These are phyloP conservation scores for Osmoderma eremita DNA, from an alignment of 2,888 invertebrate genomes.

Conservation along the genomic window DNA sequence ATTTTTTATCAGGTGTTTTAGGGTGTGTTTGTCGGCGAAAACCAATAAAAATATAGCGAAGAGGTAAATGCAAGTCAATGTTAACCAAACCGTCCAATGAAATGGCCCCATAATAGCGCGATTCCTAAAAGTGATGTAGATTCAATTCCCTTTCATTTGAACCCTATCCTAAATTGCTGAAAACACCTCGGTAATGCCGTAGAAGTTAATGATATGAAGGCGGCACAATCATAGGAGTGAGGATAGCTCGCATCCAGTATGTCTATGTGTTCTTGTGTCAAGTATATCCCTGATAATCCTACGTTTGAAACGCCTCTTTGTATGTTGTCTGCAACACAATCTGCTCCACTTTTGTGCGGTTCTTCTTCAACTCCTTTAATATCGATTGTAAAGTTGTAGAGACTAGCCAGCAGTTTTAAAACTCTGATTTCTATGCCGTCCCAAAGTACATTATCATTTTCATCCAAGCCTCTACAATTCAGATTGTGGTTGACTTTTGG, in stretches of 20 bases:
- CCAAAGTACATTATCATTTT: conserved; percentile 70
- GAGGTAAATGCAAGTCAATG: conserved; percentile 76
- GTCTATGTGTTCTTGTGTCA: conserved; percentile 66
- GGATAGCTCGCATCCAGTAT: conserved; percentile 72
- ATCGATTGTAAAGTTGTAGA: conserved; percentile 79
- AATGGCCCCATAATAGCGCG: conserved; percentile 86
- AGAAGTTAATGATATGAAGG: conserved; percentile 80
- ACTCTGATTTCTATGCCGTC: conserved; percentile 81
- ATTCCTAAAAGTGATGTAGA: conserved; percentile 66
- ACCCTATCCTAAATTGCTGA: background rate
- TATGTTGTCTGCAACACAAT: conserved; percentile 71
- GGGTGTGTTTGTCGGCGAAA: conserved; percentile 76
- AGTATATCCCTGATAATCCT: conserved; percentile 78
- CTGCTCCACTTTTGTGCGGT: conserved; percentile 63
- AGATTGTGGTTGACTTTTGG: background rate
- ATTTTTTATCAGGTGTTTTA: conserved; percentile 73
- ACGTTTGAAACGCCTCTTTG: conserved; percentile 69
- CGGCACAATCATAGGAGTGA: conserved; percentile 80
- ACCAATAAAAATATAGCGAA: conserved; percentile 79
- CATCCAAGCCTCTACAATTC: conserved; percentile 56
- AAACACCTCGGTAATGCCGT: conserved; percentile 78
- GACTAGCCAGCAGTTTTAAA: conserved; percentile 69
- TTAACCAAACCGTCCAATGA: conserved; percentile 83
- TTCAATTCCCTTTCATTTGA: background rate
- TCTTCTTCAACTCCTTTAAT: conserved; percentile 69